Evolutionary conservation across 2,113 vertebrate genomes (phyloP).

Genomic region (Podilymbus podiceps): DNA sequence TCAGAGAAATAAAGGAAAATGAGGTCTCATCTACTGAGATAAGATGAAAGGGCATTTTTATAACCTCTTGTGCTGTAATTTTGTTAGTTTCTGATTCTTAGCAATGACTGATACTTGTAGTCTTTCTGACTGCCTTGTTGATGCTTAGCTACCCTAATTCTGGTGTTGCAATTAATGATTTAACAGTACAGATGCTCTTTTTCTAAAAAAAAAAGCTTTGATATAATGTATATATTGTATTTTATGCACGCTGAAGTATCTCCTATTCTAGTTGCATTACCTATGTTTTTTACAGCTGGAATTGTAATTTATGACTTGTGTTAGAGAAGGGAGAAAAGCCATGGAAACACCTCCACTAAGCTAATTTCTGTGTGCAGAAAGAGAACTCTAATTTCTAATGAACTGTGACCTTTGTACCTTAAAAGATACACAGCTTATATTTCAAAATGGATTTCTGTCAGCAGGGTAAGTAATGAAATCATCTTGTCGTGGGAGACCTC

Average conservation of each 20-base stretch:
- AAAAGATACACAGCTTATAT: not conserved
- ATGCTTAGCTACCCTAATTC: not conserved
- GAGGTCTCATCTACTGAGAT: not conserved
- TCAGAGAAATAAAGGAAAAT: not conserved
- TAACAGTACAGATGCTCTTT: rapidly evolving
- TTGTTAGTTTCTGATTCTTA: not conserved
- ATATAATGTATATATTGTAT: not conserved
- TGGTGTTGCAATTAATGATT: not conserved
- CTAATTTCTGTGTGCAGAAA: not conserved
- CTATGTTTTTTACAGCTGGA: not conserved
- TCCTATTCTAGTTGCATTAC: not conserved
- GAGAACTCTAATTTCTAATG: not conserved
- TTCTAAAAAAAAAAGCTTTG: not conserved
- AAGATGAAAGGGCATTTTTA: not conserved
- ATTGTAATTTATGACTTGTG: not conserved
- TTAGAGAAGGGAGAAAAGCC: not conserved
- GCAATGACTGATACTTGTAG: not conserved
- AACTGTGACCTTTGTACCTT: not conserved
- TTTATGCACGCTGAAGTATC: not conserved
- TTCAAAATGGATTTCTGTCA: not conserved
- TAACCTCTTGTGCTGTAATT: not conserved
- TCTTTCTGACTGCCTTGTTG: not conserved
- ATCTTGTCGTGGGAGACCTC: not conserved
- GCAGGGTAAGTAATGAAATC: not conserved
- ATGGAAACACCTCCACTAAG: not conserved